These are phyloP conservation scores for Clarias gariepinus DNA, from an alignment of 2,113 vertebrate species.

Conservation along the genomic window DNA sequence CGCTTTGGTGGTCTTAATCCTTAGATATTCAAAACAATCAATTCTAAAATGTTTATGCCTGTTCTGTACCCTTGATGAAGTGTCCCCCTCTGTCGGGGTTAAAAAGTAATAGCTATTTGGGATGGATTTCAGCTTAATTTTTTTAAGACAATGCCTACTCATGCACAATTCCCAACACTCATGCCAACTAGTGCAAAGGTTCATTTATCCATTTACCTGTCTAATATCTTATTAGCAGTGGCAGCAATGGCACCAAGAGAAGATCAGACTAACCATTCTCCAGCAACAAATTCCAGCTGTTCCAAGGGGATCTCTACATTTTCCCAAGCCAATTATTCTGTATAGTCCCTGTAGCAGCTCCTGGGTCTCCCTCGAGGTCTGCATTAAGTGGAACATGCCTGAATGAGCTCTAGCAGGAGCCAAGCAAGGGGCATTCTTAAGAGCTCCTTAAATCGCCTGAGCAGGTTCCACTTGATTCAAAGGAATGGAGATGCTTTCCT, in stretches of 20 bases:
- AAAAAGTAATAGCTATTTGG: not conserved
- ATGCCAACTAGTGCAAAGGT: not conserved
- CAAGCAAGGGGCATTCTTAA: not conserved
- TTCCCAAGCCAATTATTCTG: conserved; percentile 11
- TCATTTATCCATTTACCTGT: not conserved
- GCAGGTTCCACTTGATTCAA: not conserved
- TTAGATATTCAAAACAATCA: not conserved
- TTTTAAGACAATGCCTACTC: not conserved
- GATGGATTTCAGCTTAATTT: not conserved
- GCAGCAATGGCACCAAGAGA: not conserved
- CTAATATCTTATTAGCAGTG: not conserved
- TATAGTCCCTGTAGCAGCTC: not conserved
- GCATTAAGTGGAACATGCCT: not conserved
- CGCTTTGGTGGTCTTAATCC: conserved; percentile 14
- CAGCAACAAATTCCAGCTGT: not conserved
- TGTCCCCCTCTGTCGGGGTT: not conserved
- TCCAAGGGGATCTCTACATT: not conserved
- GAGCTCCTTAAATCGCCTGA: not conserved
- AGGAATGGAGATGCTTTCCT: not conserved
- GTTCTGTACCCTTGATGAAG: not conserved
- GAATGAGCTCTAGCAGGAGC: not conserved
- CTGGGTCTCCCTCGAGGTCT: not conserved
- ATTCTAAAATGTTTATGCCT: not conserved
- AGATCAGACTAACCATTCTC: not conserved
- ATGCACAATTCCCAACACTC: not conserved